phyloP scores from a whole-genome alignment of 2,797 vertebrate genomes.

The Labeo calbasu region DNA sequence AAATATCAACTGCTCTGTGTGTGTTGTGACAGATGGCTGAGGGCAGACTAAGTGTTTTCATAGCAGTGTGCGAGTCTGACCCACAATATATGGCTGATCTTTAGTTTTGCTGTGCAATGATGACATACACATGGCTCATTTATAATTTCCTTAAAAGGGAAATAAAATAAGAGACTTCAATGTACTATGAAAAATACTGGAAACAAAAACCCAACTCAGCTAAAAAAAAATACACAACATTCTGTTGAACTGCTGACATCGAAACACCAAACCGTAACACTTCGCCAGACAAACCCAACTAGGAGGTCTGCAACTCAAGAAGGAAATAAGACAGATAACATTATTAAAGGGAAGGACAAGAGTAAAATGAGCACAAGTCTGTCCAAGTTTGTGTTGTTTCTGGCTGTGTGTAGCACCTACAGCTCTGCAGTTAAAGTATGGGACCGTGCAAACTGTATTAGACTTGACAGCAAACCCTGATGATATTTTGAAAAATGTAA shows the following conservation, averaged over 20 bases:
- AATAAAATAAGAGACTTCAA: neutral
- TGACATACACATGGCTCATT: neutral
- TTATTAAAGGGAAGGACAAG: neutral
- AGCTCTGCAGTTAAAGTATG: neutral
- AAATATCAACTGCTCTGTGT: conserved; percentile 30
- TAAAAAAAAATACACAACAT: neutral
- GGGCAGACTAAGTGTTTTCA: conserved; percentile 20
- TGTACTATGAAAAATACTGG: neutral
- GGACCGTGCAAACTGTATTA: neutral
- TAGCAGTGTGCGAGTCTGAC: conserved; percentile 5
- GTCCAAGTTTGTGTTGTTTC: neutral
- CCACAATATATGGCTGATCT: neutral
- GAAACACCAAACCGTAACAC: neutral
- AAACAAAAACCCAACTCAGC: neutral
- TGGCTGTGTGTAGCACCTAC: neutral
- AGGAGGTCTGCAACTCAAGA: neutral
- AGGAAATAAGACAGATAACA: neutral
- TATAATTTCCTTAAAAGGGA: neutral
- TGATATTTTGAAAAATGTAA: neutral
- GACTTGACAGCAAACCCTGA: neutral
- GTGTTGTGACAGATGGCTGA: conserved; percentile 32
- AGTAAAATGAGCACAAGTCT: neutral
- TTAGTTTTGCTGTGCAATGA: neutral
- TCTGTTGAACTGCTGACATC: neutral
- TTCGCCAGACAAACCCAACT: neutral